A percentile compares a stretch with the other conserved stretches of the same genome.
phyloP scores from a whole-genome alignment of 64 coral and sea anemone genomes.

The Orbicella faveolata region DNA sequence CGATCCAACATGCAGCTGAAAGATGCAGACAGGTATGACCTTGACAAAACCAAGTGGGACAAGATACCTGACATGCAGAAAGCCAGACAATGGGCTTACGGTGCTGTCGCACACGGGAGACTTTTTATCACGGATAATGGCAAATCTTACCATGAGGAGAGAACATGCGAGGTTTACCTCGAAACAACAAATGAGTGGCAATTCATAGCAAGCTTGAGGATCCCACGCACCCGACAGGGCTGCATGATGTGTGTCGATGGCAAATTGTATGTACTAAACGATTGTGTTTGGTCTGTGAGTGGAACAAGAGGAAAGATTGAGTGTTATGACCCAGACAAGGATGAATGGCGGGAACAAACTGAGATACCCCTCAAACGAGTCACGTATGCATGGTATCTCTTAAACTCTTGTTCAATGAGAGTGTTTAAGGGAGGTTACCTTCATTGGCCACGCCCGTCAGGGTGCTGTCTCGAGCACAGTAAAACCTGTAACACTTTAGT shows the following conservation, averaged over 20 bases:
- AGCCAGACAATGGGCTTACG: background rate
- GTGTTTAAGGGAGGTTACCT: background rate
- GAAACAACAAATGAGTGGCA: constrained; percentile 20
- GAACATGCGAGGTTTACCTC: background rate
- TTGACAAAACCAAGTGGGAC: too few relatives aligned
- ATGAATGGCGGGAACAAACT: background rate
- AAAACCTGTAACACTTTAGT: too few relatives aligned
- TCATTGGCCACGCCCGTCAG: too few relatives aligned
- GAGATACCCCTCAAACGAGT: background rate
- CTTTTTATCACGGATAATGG: background rate
- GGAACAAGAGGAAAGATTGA: background rate
- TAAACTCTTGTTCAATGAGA: background rate
- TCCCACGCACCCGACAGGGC: background rate
- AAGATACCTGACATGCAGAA: too few relatives aligned
- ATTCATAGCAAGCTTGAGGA: background rate
- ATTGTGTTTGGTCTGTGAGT: background rate
- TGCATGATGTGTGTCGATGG: background rate
- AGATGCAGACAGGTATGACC: background rate
- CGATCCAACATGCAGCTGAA: background rate
- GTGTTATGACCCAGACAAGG: background rate
- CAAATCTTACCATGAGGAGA: too few relatives aligned
- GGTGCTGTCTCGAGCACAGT: too few relatives aligned
- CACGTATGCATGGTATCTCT: constrained; percentile 3
- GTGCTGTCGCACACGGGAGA: background rate
- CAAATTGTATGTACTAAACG: background rate